phyloP scores from a whole-genome alignment of 1,140 invertebrate genomes.

The Bombyx mori region DNA sequence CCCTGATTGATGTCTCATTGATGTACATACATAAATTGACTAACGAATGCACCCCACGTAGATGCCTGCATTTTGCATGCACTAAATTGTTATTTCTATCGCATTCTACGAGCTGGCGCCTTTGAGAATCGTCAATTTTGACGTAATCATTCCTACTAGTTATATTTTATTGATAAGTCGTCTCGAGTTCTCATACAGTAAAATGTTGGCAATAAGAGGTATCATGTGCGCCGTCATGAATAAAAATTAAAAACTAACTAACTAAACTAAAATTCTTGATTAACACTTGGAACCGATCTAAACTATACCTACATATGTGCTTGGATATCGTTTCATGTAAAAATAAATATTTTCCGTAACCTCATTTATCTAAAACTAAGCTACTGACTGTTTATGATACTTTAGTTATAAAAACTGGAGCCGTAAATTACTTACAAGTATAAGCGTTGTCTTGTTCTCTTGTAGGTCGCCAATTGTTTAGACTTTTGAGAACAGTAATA shows the following conservation, averaged over 20 bases:
- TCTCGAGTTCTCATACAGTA: slow-evolving; percentile 26
- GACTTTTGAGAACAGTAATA: slow-evolving; percentile 2
- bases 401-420: neutral
- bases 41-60: slow-evolving; percentile 9
- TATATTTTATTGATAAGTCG: slow-evolving; percentile 33
- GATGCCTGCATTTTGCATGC: slow-evolving; percentile 7
- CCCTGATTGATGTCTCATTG: neutral
- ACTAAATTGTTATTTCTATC: slow-evolving; percentile 34
- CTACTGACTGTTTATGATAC: neutral
- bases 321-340: too few species aligned
- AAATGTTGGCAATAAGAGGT: slow-evolving; percentile 5
- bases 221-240: too few species aligned
- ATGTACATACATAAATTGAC: slow-evolving; percentile 2
- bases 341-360: too few species aligned
- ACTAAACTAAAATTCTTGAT: too few species aligned
- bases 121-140: slow-evolving; percentile 28
- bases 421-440: neutral
- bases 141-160: slow-evolving; percentile 28
- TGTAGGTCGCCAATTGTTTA: slow-evolving; percentile 3
- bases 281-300: too few species aligned
- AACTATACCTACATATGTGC: too few species aligned
- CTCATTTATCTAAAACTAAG: too few species aligned
- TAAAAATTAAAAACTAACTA: too few species aligned
- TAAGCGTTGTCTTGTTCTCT: neutral
- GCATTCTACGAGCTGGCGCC: slow-evolving; percentile 35